These are phyloP conservation scores for Microcebus ravelobensis DNA, from an alignment of 2,113 vertebrate genomes.

Conservation along the genomic window DNA sequence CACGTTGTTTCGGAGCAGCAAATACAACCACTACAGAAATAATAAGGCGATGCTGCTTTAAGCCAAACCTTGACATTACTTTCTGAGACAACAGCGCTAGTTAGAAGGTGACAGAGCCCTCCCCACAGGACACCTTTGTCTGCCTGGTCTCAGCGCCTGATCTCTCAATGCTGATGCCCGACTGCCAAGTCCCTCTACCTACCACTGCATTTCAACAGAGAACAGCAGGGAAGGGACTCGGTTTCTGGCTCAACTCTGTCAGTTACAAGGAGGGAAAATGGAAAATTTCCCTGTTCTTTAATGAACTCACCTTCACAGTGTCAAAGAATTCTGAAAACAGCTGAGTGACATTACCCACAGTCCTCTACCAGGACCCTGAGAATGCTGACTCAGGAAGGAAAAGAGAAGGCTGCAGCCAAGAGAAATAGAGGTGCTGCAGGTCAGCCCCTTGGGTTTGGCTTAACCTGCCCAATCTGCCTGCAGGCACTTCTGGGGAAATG, in stretches of 20 bases:
- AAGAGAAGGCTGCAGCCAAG: slow-evolving; percentile 17
- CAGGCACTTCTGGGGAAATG: not conserved
- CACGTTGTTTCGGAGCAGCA: not conserved
- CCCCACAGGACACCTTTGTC: not conserved
- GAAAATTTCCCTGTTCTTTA: not conserved
- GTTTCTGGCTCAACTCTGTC: not conserved
- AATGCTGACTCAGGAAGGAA: slow-evolving; percentile 39
- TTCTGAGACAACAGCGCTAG: not conserved
- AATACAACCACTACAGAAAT: not conserved
- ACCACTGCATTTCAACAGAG: not conserved
- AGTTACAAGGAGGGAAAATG: not conserved
- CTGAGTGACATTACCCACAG: not conserved
- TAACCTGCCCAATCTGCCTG: not conserved
- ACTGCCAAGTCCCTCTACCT: not conserved
- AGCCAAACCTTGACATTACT: not conserved
- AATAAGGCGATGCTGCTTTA: not conserved
- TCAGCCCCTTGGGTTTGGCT: not conserved
- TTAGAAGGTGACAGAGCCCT: not conserved
- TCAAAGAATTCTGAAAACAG: slow-evolving; percentile 24
- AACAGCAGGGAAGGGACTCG: not conserved
- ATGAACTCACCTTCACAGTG: slow-evolving; percentile 38
- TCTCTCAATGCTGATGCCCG: not conserved
- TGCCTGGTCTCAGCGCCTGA: not conserved
- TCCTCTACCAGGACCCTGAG: not conserved
- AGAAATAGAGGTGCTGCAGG: not conserved